These are phyloP conservation scores for Palythoa caribaeorum DNA, from an alignment of 92 coral and sea anemone genomes.

Conservation along the genomic window DNA sequence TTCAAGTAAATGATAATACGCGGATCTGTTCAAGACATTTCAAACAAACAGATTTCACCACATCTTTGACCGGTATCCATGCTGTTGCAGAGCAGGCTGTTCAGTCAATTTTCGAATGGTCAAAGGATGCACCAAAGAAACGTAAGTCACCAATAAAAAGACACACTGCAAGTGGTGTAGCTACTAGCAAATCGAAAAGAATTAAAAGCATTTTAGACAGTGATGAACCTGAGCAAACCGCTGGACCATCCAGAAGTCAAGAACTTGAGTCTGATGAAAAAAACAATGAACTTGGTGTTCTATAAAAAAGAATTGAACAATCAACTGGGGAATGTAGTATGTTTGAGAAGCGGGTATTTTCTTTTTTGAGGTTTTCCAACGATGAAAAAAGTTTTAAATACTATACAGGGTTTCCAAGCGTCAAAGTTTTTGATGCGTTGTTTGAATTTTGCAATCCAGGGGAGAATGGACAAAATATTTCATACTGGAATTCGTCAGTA, in stretches of 20 bases:
- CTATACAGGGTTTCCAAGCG: constrained; percentile 59
- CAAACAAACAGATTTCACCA: constrained; percentile 52
- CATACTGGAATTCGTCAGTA: constrained; percentile 59
- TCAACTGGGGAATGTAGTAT: not conserved
- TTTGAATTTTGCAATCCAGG: constrained; percentile 62
- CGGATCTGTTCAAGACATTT: constrained; percentile 79
- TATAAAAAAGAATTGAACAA: not conserved
- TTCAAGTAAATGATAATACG: constrained; percentile 59
- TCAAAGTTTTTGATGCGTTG: constrained; percentile 47
- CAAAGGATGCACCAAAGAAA: constrained; percentile 43
- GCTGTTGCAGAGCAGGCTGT: constrained; percentile 32
- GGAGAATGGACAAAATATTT: constrained; percentile 64
- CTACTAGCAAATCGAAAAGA: not conserved
- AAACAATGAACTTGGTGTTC: not conserved
- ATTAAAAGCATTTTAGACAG: not conserved
- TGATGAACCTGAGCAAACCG: constrained; percentile 19
- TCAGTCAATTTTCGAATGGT: constrained; percentile 63
- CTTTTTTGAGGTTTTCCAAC: not conserved
- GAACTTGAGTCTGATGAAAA: constrained; percentile 2
- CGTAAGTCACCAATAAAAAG: constrained; percentile 41
- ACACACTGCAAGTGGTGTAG: not conserved
- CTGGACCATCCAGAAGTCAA: constrained; percentile 1
- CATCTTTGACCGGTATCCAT: constrained; percentile 47
- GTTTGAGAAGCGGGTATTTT: constrained; percentile 2
- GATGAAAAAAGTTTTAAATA: not conserved